Base-by-base conservation (phyloP, 2,888 invertebrate genomes). In the Eumacrocentrus americanus region DNA sequence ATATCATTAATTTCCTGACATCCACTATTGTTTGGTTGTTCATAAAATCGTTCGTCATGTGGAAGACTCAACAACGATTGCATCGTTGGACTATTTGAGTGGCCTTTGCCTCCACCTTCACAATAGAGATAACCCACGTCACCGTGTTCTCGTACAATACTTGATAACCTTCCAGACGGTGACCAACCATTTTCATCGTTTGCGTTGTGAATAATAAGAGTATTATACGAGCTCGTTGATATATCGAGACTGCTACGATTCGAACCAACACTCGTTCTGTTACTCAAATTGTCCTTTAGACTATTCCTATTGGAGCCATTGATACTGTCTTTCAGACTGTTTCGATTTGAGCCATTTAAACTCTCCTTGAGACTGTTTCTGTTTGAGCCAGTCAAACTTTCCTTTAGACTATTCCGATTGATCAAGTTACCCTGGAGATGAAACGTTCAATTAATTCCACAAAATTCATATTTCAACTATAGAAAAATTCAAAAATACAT, bases 151-250 rank as follows among this genome's bases (percentile, higher is more conserved):
- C 80, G 74, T 42, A 80, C 79, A 61, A 78, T 74, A 52, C 78
- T 75, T 0, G 80, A 80, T 59, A 81, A 68, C 78, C 81, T 81
- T 80, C 84, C 87, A 56, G 78, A 76, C 58, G 78, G 78, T 55
- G 87, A 86, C 90, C 90, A 90, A 12, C 88, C 86, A 72, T 89
- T 90, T 73, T 90, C 90, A 68, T 86, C 86, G 64, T 88, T 86
- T 29, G 86, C 86, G 75, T 87, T 90, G 77, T 92, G 92, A 72
- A 93, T 92, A 68, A 92, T 92, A 46, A 93, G 85, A 11, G 92
- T 92, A 75, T 92, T 92, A 76, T 92, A 92, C 2, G 91, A 90
- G 55, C 91, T 90, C 6, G 90, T 89, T 23, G 90, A 90, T 3
- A 90, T 89, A 77, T 91, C 90, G 70, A 90, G 81, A 22, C 87